phyloP scores from a whole-genome alignment of 2,888 invertebrate species.

The Diadegma fenestrale region DNA sequence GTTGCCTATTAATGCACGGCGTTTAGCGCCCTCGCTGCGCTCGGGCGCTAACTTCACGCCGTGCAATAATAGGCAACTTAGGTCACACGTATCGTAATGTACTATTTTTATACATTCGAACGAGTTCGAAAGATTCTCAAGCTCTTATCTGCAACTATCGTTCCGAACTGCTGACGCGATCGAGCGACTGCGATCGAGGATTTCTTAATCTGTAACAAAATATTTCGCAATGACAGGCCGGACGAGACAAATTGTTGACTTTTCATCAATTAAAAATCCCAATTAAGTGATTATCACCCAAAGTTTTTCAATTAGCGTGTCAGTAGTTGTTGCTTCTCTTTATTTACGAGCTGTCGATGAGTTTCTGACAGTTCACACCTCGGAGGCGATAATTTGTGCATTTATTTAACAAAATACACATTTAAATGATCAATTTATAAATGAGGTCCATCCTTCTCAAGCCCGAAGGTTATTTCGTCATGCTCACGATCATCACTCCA shows the following conservation, averaged over 20 bases:
- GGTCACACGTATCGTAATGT: no score
- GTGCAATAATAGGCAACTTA: no score
- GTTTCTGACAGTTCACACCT: constrained; percentile 11
- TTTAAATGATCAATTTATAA: constrained; percentile 6
- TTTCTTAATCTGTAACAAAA: not conserved
- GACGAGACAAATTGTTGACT: not conserved
- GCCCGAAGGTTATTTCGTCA: constrained; percentile 42
- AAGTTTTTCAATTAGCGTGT: not conserved
- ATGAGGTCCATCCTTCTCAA: not conserved
- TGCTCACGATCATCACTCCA: not conserved
- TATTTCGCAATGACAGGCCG: not conserved
- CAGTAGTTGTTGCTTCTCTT: not conserved
- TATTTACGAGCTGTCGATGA: constrained; percentile 14
- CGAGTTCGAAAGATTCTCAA: no score
- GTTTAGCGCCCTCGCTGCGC: no score
- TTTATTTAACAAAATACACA: constrained; percentile 12
- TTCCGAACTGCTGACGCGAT: no score
- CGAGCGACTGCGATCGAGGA: no score
- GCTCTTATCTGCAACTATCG: no score
- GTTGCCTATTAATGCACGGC: no score
- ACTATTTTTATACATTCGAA: no score
- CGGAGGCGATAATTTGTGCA: not conserved
- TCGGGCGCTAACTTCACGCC: no score
- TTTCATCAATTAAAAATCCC: not conserved
- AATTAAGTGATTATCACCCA: not conserved